Evolutionary conservation across 2,797 vertebrate species (phyloP), one percentile per base, ranked within the genome.

Genomic region (Antrozous pallidus): DNA sequence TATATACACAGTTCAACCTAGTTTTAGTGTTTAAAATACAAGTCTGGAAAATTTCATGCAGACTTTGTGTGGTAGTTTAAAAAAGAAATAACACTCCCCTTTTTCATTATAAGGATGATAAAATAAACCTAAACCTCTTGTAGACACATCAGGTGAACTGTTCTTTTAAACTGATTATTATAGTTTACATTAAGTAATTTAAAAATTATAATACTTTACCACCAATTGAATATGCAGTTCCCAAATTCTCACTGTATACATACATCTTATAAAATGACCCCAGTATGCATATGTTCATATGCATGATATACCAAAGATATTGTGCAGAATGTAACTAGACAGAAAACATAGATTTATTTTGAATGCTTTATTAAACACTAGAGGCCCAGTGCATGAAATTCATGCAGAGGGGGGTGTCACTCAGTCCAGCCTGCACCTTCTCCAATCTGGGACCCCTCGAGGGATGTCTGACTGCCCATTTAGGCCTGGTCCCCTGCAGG

Each of bases 91-190:
- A 49, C 11, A 31, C 38, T 74, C 2, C 54, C 5, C 12, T 26
- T 77, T 89, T 88, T 67, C 67, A 90, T 71, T 82, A 92, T 54
- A 93, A 90, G 85, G 31, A 74, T 79, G 56, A 82, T 22, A 84
- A 75, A 90, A 49, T 78, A 88, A 47, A 69, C 78, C 49, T 81
- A 26, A 36, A 16, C 3, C 20, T 78, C 14, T 22, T 56, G 33
- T 78, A 38, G 70, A 56, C 28, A 67, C 75, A 80, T 51, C 56
- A 17, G 14, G 71, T 22, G 33, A 67, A 9, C 12, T 61, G 17
- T n/a, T 85, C 33, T 28, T 88, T 88, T 78, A 26, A 69, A 31
- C 5, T 88, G 31, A 16, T 58, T 71, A 67, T 77, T 80, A 58
- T 40, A 47, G 31, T 3, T 96, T 86, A 90, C 74, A 70, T 82